Evolutionary conservation across 2,888 invertebrate genomes (phyloP).

Genomic region (Drosophila conformis): DNA sequence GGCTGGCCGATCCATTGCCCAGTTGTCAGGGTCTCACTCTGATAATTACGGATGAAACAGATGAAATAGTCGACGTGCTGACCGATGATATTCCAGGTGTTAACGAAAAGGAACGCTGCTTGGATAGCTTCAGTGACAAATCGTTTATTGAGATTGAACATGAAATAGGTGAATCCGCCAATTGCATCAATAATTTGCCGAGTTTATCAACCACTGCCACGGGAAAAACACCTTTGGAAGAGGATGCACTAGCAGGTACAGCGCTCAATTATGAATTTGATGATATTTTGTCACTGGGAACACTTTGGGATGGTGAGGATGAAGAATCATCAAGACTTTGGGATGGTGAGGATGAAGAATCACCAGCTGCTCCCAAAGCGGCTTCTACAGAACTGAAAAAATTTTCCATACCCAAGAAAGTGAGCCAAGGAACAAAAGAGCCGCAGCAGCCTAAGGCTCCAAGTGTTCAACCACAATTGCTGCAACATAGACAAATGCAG

Average conservation of each 20-base stretch:
- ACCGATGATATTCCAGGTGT: background rate
- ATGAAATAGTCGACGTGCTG: slow-evolving; percentile 1
- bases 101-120: slow-evolving; percentile 20
- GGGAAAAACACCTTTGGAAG: slow-evolving; percentile 29
- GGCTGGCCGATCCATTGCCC: background rate
- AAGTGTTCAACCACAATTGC: background rate
- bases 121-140: slow-evolving; percentile 20
- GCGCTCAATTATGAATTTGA: slow-evolving; percentile 40
- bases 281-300: background rate
- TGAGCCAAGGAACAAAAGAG: no score
- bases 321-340: slow-evolving; percentile 20
- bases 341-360: slow-evolving; percentile 46
- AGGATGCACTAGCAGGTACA: slow-evolving; percentile 11
- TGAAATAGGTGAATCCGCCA: slow-evolving; percentile 8
- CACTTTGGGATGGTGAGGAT: slow-evolving; percentile 47
- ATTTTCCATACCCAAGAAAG: slow-evolving; percentile 18
- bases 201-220: background rate
- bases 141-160: slow-evolving; percentile 26
- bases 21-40: background rate
- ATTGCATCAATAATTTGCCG: slow-evolving; percentile 30
- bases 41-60: slow-evolving; percentile 1
- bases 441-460: background rate
- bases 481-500: background rate
- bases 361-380: background rate
- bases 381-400: background rate